Base-by-base conservation (phyloP, 2,113 vertebrate species). In the Rallus limicola region DNA sequence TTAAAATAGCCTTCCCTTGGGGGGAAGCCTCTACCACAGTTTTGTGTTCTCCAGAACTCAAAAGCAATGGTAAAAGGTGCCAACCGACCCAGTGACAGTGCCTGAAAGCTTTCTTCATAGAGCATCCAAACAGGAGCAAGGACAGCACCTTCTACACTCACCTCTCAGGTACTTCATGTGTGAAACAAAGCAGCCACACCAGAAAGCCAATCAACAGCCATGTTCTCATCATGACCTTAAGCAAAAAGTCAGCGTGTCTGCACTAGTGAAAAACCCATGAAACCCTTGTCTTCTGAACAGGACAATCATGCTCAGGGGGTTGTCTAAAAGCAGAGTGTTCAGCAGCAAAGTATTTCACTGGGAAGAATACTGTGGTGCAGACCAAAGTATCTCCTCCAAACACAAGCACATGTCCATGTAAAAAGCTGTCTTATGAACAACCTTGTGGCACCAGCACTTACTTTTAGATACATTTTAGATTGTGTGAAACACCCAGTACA, bases 231-330 rank as follows among this genome's bases (percentile, higher is more conserved):
- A 69, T 85, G 50, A 33, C 6, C 40, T 5, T 40, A 69, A 17
- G 11, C 48, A 80, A 65, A 56, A 79, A 29, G 11, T 24, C 40
- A 58, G 31, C 0, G 2, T 4, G 11, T 42, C 21, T 64, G 33
- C 46, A 42, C 25, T 46, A 31, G 29, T n/a, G 78, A 89, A 79
- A 3, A 58, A 11, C 8, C 23, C 10, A 11, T 2, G 3, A 67
- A 50, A 59, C 50, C 65, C 10, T 68, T 29, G 20, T 38, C n/a
- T 50, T 36, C 60, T 44, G 5, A 34, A 63, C 9, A 23, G 55
- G n/a, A 59, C 14, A 56, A 2, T 24, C 17, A 0, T 0, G n/a
- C 46, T 48, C 20, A 64, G 28, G 9, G 23, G 9, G 5, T 29
- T 72, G 42, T 64, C 59, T 69, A 44, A 70, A 84, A 75, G 34